Conservation (phyloP, 2,113 vertebrate genomes). For the Mola mola region DNA sequence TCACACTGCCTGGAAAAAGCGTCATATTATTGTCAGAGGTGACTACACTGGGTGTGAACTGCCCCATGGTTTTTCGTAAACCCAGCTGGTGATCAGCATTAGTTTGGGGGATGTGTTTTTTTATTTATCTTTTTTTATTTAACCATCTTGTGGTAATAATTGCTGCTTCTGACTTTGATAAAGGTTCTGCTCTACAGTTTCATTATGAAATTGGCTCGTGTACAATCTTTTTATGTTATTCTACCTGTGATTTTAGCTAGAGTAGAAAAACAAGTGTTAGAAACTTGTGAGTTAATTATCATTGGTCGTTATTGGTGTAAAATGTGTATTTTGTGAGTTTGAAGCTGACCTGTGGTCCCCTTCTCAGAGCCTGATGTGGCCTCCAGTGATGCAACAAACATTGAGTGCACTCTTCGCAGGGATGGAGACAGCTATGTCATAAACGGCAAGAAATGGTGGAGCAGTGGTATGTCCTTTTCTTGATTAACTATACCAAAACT, state of each 20-base stretch:
- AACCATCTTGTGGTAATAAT: no score
- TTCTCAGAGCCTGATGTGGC: constrained; percentile 90
- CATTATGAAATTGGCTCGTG: neutral
- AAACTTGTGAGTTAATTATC: no score
- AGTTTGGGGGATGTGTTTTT: no score
- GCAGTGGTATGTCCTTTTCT: constrained; percentile 85
- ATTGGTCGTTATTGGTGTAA: no score
- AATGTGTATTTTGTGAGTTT: neutral
- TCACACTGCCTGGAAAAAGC: constrained; percentile 35
- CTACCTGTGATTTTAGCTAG: neutral
- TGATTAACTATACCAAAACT: no score
- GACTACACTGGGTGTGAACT: neutral
- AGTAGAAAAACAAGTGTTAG: no score
- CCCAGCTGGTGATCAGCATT: no score
- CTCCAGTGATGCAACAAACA: constrained; percentile 95
- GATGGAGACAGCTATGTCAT: constrained; percentile 84
- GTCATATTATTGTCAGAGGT: constrained; percentile 22
- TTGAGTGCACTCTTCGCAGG: constrained; percentile 84
- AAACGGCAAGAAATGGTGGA: constrained; percentile 96
- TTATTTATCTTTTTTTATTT: no score
- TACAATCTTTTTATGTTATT: neutral
- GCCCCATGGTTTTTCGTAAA: no score
- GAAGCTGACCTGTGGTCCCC: neutral
- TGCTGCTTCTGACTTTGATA: no score
- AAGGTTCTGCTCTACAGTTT: constrained; percentile 15